Evolutionary conservation across 1,140 invertebrate species (phyloP).

Genomic region (Magallana angulata): DNA sequence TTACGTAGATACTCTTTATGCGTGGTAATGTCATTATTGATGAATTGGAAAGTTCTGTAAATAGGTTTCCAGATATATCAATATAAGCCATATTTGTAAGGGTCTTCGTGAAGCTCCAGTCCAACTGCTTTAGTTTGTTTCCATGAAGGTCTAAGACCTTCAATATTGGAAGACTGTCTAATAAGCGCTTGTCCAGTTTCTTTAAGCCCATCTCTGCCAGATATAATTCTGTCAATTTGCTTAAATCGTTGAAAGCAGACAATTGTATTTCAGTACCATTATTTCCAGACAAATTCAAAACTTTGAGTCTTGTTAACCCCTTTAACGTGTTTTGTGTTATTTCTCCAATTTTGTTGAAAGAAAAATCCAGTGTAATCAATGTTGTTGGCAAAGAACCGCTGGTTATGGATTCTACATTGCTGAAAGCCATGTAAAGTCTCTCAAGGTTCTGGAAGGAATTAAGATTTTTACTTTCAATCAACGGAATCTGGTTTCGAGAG

Average conservation of each 20-base stretch:
- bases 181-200: not conserved
- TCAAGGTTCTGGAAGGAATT: not conserved
- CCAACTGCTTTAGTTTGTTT: not conserved
- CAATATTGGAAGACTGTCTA: not conserved
- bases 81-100: not conserved
- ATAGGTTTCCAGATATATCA: slow-evolving; percentile 1
- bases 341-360: not conserved
- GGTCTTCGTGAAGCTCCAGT: not conserved
- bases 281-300: slow-evolving; percentile 3
- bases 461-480: not conserved
- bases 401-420: not conserved
- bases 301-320: not conserved
- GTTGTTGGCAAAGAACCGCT: not conserved
- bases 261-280: not conserved
- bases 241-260: not conserved
- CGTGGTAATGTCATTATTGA: not conserved
- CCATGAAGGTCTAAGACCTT: not conserved
- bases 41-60: not conserved
- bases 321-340: not conserved
- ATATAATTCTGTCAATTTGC: not conserved
- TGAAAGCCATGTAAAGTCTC: slow-evolving; percentile 3
- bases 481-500: not conserved
- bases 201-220: not conserved
- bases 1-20: not conserved
- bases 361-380: not conserved